These are phyloP conservation scores for Zoanthus sansibaricus DNA, from an alignment of 92 coral and sea anemone species.

Conservation along the genomic window DNA sequence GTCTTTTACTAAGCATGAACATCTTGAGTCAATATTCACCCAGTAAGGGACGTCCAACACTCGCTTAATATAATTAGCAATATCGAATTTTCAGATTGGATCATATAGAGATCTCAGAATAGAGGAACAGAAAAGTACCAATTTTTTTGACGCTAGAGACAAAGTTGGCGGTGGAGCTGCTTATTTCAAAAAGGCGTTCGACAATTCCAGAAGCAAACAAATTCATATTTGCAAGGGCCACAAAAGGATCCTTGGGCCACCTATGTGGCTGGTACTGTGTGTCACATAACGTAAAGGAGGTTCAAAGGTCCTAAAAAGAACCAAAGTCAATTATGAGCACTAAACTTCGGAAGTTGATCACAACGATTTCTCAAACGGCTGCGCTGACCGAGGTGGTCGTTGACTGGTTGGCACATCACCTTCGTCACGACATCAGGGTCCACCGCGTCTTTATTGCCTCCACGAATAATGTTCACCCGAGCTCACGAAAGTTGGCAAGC, in stretches of 20 bases:
- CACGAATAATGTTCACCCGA: constrained; percentile 55
- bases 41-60: neutral
- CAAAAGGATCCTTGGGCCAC: constrained; percentile 40
- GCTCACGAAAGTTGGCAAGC: constrained; percentile 67
- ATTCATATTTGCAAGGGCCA: constrained; percentile 37
- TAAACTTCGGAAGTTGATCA: constrained; percentile 49
- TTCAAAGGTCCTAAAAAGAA: too few relatives aligned
- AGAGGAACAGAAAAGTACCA: constrained; percentile 50
- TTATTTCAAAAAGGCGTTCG: neutral
- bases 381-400: constrained; percentile 53
- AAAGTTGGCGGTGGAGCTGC: constrained; percentile 31
- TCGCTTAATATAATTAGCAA: neutral
- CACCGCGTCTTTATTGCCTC: constrained; percentile 39
- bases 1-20: neutral
- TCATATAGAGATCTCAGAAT: constrained; percentile 42
- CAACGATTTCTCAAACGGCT: constrained; percentile 60
- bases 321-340: neutral
- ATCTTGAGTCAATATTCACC: neutral
- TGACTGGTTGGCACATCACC: constrained; percentile 70
- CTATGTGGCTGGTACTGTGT: constrained; percentile 44
- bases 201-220: constrained; percentile 31
- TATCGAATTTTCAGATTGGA: constrained; percentile 21
- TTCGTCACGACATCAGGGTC: constrained; percentile 44
- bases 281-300: neutral
- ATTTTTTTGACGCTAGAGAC: constrained; percentile 34